Base-by-base conservation (phyloP, 1,140 invertebrate species). In the Gonioctena quinquepunctata region DNA sequence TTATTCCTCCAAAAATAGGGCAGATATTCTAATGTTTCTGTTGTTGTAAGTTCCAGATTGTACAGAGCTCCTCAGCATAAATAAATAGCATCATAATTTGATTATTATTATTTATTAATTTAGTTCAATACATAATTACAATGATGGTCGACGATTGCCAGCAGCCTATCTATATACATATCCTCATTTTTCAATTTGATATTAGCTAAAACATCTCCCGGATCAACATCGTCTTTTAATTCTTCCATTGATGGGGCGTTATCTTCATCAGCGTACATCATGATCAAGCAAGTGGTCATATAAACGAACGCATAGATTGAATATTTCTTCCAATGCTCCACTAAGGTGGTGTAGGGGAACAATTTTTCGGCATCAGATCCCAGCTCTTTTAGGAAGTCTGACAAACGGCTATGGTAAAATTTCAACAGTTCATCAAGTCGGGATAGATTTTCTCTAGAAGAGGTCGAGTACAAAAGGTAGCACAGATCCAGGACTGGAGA, bases 401-500 rank as follows among this genome's bases (percentile, higher is more conserved):
- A 49, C n/a, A 65, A 27, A 2, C 16, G 13, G 3, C 8, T 2
- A 16, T 65, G 11, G 13, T 65, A 65, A 6, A 6, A n/a, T 19
- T 65, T 27, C 2, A 65, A 49, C n/a, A 65, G 21, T 1, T 2
- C 11, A 1, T 23, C 16, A 19, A 27, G n/a, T 25, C 50, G 19
- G 7, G 8, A n/a, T 25, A 65, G 26, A 25, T 88, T 81, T 7
- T 83, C 71, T 62, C 81, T 73, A 16, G 86, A 84, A 0, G 87
- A 85, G 63, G 85, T 85, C 70, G 83, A 84, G 68, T 86, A 89
- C 2, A 90, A 77, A 66, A 86, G 87, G 70, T 89, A 88, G 0
- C 84, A 83, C 54, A 90, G 70, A 69, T 89, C 89, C 0, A 84
- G 83, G 1, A 87, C 83, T 7, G 89, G 89, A 3, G 88, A 88